Base-by-base conservation (phyloP, 2,113 vertebrate species). In the Brachyhypopomus occidentalis region DNA sequence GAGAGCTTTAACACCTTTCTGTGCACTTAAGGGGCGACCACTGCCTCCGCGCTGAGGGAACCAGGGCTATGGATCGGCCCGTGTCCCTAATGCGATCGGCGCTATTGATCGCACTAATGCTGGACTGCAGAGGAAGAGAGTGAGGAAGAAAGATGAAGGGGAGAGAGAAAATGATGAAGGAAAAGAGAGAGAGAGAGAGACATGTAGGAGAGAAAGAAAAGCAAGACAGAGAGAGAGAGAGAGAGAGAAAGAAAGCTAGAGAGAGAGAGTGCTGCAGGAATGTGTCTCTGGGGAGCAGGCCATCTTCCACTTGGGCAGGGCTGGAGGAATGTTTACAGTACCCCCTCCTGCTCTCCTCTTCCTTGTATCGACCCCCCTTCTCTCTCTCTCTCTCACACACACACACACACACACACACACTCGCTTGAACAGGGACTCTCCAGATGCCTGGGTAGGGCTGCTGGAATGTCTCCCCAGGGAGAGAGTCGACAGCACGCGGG, bases 81-180 rank as follows among this genome's bases (percentile, higher is more conserved):
- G 87, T 89, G 92, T 93, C 92, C 92, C 92, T 88, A 90, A 93
- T 92, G 92, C 92, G 90, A 93, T 93, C 91, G 92, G 92, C 87
- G 89, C 89, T 94, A 94, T 94, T 89, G 94, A 94, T 94, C 89
- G 91, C 70, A 38, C 91, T 93, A 94, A 94, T 94, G 93, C 93
- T 92, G 91, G 92, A 93, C 92, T 93, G 92, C 92, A 83, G 93
- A 92, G 90, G 92, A 91, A 93, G 90, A 91, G 89, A 91, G 84
- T 81, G 88, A 84, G 48, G 72, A 81, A 73, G 85, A 89, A 74
- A 75, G 59, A 22, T 22, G 19, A 30, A 66, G 66, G 62, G 30
- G 55, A 19, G 64, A 78, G 30, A 38, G 64, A 41, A 30, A 70
- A 30, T 58, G 64, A 56, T 20, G 22, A 27, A 71, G n/a, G 69